Evolutionary conservation across 2,888 invertebrate species (phyloP).

Genomic region (Nasonovia ribisnigri): DNA sequence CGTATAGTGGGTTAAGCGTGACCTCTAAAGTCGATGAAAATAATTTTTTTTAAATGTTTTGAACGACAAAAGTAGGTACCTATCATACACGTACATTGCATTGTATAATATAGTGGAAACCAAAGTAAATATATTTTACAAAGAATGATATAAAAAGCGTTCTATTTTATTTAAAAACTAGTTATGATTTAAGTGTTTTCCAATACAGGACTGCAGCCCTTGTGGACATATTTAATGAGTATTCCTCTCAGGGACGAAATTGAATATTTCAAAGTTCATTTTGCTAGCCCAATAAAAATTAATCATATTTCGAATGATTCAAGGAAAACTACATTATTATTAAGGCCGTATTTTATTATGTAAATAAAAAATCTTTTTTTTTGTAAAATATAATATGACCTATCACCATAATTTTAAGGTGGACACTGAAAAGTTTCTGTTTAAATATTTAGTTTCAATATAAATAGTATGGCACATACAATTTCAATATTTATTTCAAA

Average conservation of each 20-base stretch:
- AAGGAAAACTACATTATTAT: not conserved
- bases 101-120: not conserved
- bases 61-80: not conserved
- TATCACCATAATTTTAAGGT: not conserved
- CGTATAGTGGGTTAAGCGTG: not conserved
- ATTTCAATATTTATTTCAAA: not conserved
- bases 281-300: not conserved
- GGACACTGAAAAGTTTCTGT: not conserved
- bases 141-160: not conserved
- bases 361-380: not conserved
- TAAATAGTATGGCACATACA: not conserved
- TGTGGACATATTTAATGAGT: not conserved
- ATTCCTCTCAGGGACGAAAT: not conserved
- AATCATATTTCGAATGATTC: slow-evolving; percentile 22
- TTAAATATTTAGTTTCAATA: not conserved
- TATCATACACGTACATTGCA: not conserved
- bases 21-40: slow-evolving; percentile 20
- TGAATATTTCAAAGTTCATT: not conserved
- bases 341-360: not conserved
- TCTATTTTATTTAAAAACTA: not conserved
- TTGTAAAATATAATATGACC: not conserved
- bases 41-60: not conserved
- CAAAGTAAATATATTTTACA: not conserved
- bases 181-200: not conserved
- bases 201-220: not conserved